These are phyloP conservation scores for Notothenia coriiceps DNA, from an alignment of 2,113 vertebrate genomes.

Conservation along the genomic window DNA sequence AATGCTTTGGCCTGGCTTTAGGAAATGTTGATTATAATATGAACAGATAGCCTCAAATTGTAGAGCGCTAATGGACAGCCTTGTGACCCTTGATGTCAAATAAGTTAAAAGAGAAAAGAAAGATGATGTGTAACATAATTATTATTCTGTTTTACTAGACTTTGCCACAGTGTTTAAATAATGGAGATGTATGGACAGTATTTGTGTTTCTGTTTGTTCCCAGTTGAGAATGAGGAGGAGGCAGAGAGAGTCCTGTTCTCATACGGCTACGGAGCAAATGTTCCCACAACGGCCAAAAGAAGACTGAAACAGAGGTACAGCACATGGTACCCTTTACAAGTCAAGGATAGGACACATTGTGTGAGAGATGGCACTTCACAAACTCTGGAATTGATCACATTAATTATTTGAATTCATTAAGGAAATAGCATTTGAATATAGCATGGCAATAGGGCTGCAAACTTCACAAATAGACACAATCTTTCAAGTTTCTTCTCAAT, in stretches of 20 bases:
- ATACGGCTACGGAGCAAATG: conserved; percentile 97
- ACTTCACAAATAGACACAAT: too few species aligned
- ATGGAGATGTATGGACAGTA: background rate
- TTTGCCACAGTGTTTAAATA: background rate
- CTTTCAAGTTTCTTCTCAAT: too few species aligned
- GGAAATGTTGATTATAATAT: background rate
- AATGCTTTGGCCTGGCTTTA: background rate
- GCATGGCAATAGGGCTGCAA: background rate
- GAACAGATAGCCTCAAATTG: background rate
- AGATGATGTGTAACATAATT: background rate
- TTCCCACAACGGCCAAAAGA: conserved; percentile 96
- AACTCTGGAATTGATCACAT: conserved; percentile 1
- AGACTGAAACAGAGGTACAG: conserved; percentile 94
- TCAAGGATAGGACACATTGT: background rate
- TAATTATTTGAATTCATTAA: background rate
- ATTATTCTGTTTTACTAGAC: background rate
- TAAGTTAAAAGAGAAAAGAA: background rate
- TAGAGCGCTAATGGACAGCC: background rate
- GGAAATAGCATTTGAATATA: background rate
- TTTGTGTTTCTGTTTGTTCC: conserved; percentile 64
- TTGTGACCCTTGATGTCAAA: background rate
- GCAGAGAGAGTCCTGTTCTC: conserved; percentile 97
- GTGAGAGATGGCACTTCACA: background rate
- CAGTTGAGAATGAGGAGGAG: conserved; percentile 95
- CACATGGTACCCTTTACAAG: background rate